Evolutionary conservation across 2,797 vertebrate species (phyloP).

Genomic region (Sarcoramphus papa): DNA sequence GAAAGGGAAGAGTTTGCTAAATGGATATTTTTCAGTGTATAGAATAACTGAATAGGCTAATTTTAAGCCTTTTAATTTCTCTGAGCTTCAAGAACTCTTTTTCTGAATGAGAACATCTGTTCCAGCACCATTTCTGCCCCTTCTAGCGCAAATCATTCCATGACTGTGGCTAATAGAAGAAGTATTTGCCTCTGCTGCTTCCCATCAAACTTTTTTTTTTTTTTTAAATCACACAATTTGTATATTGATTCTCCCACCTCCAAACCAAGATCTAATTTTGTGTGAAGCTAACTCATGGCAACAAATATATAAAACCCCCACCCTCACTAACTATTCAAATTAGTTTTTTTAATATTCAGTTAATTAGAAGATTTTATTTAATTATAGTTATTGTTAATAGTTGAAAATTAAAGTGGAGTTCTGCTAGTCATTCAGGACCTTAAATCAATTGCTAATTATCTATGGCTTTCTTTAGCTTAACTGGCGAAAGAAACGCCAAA

Average conservation of each 20-base stretch:
- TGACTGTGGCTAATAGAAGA: background rate
- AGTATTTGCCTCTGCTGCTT: background rate
- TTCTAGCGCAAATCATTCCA: background rate
- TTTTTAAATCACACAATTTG: rapidly evolving
- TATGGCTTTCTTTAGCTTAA: background rate
- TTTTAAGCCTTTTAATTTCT: constrained; percentile 1
- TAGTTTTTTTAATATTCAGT: background rate
- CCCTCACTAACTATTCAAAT: background rate
- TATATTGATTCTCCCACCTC: background rate
- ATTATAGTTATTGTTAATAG: background rate
- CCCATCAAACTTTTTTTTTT: background rate
- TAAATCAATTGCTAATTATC: background rate
- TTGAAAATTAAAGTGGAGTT: background rate
- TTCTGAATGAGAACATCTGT: constrained; percentile 21
- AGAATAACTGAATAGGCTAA: background rate
- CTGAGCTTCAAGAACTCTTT: background rate
- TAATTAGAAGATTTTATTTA: background rate
- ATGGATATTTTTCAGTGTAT: background rate
- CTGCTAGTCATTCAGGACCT: background rate
- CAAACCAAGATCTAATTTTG: background rate
- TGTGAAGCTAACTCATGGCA: background rate
- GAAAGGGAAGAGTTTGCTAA: background rate
- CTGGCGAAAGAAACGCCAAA: background rate
- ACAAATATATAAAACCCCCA: background rate
- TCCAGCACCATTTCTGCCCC: background rate